Conservation (phyloP, 2,888 invertebrate species). For the Nomada goodeniana region DNA sequence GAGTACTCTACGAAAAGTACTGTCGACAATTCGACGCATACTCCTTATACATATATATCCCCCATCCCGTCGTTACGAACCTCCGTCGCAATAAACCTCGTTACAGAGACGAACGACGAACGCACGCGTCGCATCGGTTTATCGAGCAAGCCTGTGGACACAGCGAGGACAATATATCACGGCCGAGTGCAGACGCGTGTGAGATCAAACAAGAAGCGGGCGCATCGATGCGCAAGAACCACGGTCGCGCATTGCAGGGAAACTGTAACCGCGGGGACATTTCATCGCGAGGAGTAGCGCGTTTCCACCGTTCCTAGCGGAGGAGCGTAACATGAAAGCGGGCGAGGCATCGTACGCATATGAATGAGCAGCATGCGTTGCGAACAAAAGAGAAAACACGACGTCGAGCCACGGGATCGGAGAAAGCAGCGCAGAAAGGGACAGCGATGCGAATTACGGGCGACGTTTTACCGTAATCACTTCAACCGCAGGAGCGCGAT, state of each 20-base stretch:
- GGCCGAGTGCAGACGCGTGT: neutral
- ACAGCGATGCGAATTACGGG: conserved; percentile 2
- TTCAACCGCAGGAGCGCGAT: neutral
- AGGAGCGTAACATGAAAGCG: conserved; percentile 29
- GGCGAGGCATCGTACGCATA: conserved; percentile 6
- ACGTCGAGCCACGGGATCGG: neutral
- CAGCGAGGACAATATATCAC: neutral
- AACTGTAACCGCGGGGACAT: conserved; percentile 32
- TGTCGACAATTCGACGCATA: too few relatives aligned
- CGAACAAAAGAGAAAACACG: conserved; percentile 31
- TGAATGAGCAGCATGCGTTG: conserved; percentile 20
- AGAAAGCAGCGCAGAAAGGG: conserved; percentile 10
- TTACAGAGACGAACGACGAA: too few relatives aligned
- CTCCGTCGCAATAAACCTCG: too few relatives aligned
- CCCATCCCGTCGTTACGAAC: too few relatives aligned
- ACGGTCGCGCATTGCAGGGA: conserved; percentile 26
- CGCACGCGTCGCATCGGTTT: neutral
- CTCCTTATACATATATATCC: too few relatives aligned
- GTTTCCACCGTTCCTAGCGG: conserved; percentile 14
- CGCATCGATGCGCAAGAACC: conserved; percentile 39
- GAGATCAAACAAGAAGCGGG: conserved; percentile 29
- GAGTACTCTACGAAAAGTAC: too few relatives aligned
- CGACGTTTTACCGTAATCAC: conserved; percentile 7
- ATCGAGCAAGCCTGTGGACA: conserved; percentile 3
- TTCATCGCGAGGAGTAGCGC: conserved; percentile 23